Conservation (phyloP, 2,888 invertebrate species). For the Agriopis aurantiaria region DNA sequence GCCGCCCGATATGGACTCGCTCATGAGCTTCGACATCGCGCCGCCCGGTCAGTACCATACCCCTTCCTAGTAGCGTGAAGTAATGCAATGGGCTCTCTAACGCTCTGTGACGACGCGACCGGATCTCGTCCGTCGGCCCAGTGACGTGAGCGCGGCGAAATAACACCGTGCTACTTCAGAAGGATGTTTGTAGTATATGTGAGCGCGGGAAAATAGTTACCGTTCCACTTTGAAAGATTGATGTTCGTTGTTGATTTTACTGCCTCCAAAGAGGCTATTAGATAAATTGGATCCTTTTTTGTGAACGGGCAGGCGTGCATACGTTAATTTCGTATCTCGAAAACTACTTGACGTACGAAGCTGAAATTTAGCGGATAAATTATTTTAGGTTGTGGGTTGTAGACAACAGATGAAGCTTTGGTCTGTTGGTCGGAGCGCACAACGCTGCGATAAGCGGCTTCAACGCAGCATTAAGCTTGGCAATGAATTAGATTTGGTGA, state of each 20-base stretch:
- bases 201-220: not conserved
- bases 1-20: constrained; percentile 89
- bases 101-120: not conserved
- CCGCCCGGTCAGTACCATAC: constrained; percentile 80
- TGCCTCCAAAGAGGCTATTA: not conserved
- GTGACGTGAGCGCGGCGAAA: not conserved
- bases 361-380: too few species aligned
- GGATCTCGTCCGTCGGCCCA: not conserved
- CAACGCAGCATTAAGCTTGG: too few species aligned
- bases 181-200: constrained; percentile 1
- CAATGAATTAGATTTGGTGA: too few species aligned
- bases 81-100: not conserved
- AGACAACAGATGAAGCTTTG: too few species aligned
- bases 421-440: too few species aligned
- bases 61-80: not conserved
- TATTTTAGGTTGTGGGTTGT: too few species aligned
- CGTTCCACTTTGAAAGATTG: not conserved
- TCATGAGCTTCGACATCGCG: constrained; percentile 90
- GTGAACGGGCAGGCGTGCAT: not conserved
- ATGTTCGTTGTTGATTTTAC: constrained; percentile 1
- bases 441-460: too few species aligned
- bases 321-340: not conserved
- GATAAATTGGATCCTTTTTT: not conserved
- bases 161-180: not conserved
- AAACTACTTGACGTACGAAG: too few species aligned